phyloP scores from a whole-genome alignment of 92 coral and sea anemone genomes.

The Porites cylindrica region DNA sequence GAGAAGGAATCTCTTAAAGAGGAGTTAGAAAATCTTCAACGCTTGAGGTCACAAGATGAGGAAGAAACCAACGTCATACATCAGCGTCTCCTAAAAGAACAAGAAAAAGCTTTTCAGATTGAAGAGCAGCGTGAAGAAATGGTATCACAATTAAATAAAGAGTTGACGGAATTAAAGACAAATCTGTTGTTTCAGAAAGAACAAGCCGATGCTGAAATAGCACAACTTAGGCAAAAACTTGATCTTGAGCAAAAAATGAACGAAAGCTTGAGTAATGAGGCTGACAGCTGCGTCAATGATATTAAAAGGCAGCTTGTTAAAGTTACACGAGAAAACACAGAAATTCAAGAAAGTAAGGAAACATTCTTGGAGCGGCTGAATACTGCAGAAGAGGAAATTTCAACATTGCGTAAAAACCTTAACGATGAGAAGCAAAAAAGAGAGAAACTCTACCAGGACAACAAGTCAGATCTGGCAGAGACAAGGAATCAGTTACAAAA shows the following conservation, averaged over 20 bases:
- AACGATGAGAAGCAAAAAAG: conserved; percentile 55
- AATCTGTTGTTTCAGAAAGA: conserved; percentile 61
- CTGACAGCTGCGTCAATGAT: conserved; percentile 74
- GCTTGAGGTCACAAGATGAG: conserved; percentile 45
- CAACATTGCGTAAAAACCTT: conserved; percentile 56
- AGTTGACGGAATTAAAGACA: conserved; percentile 60
- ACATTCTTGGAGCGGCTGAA: conserved; percentile 59
- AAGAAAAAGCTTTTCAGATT: conserved; percentile 44
- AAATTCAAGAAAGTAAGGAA: conserved; percentile 58
- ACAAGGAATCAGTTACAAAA: conserved; percentile 59
- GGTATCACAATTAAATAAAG: conserved; percentile 67
- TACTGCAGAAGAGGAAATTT: conserved; percentile 68
- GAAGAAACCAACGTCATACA: conserved; percentile 60
- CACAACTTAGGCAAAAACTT: conserved; percentile 81
- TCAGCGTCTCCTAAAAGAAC: conserved; percentile 70
- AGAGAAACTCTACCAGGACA: conserved; percentile 47
- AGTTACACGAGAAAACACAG: conserved; percentile 61
- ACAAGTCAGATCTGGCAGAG: conserved; percentile 69
- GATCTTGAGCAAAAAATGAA: conserved; percentile 70
- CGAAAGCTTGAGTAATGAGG: conserved; percentile 85
- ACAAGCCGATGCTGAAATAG: conserved; percentile 65
- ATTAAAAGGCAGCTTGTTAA: conserved; percentile 70
- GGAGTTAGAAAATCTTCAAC: conserved; percentile 54
- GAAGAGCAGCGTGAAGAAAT: conserved; percentile 74
- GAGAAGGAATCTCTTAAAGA: conserved; percentile 63